Evolutionary conservation across 1,140 invertebrate genomes (phyloP), one percentile per base, ranked within the genome.

Genomic region (Bombus vancouverensis): DNA sequence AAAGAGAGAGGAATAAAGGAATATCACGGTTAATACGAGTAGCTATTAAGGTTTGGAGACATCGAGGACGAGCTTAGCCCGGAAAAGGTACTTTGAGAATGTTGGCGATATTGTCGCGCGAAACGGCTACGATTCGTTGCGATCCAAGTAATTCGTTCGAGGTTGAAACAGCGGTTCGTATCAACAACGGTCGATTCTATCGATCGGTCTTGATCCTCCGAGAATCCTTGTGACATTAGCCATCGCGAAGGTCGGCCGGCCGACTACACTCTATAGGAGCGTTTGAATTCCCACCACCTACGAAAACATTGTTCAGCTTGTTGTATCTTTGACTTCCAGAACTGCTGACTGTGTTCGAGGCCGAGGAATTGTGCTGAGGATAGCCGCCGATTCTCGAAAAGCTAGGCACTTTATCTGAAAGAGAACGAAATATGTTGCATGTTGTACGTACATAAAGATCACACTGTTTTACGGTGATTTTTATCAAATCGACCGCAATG

Each of bases 271-370:
- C 95, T 32, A 92, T 88, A 22, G 92, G 74, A 37, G 86, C 81
- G 66, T 90, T 94, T n/a, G 91, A 89, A 81, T 93, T 94, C 78
- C 92, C 93, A 25, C 90, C 90, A 10, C 90, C 90, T 74, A 93
- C 85, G 57, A 95, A 94, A 34, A 95, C 87, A 78, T 93, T 95
- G 85, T 94, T 95, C 79, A 95, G 90, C 82, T 95, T 95, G 83
- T 95, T 95, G 89, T 95, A 95, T 89, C 94, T 92, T 81, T 95
- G 95, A 85, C 94, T 95, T 57, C 93, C 92, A 8, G 95, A 94
- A 85, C 94, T 95, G 82, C 93, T 94, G 92, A 95, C 94, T 8
- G 95, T 95, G 72, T 95, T 95, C 42, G 94, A 94, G 12, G 92
- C 91, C 47, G 95, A 95, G 39, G 94, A 95, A 81, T 94, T 95